A percentile compares a stretch with the other conserved stretches of the same genome.
These are phyloP conservation scores for Aricia artaxerxes DNA, from an alignment of 2,888 invertebrate species.

Conservation along the genomic window DNA sequence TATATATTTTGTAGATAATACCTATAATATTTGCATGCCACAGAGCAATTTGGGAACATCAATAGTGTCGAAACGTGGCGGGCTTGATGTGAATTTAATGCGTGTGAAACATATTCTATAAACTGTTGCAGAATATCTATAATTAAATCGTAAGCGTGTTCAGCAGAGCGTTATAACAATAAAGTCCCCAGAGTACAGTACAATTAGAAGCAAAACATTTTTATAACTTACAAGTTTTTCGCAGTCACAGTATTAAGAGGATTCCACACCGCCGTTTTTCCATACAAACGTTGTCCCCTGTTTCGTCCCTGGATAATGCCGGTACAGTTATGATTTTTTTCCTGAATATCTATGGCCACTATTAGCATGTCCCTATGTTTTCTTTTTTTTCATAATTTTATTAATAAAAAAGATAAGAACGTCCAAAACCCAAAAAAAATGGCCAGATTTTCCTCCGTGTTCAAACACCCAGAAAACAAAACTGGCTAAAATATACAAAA, in stretches of 20 bases:
- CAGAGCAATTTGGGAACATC: neutral
- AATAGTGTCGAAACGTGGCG: neutral
- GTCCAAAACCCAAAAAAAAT: too few species aligned
- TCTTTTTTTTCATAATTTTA: too few species aligned
- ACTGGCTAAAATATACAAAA: too few species aligned
- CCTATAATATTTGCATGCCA: neutral
- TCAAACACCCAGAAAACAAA: too few species aligned
- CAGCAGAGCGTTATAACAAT: conserved; percentile 30
- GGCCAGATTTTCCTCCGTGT: too few species aligned
- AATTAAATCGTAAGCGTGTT: conserved; percentile 30
- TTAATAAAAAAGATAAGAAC: too few species aligned
- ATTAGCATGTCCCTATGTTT: too few species aligned
- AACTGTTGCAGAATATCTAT: conserved; percentile 25
- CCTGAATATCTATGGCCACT: too few species aligned
- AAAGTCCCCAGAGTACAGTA: conserved; percentile 3
- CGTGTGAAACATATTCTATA: conserved; percentile 17
- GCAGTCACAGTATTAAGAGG: neutral
- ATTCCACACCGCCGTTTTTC: too few species aligned
- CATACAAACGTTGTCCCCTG: too few species aligned
- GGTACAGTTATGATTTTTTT: too few species aligned
- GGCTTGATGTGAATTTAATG: conserved; percentile 28
- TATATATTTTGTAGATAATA: neutral
- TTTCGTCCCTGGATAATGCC: too few species aligned
- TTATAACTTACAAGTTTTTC: conserved; percentile 8
- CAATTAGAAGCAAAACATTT: conserved; percentile 20